phyloP scores from a whole-genome alignment of 30 jellyfish, hydroid and myxozoan genomes.

The Hydra vulgaris region DNA sequence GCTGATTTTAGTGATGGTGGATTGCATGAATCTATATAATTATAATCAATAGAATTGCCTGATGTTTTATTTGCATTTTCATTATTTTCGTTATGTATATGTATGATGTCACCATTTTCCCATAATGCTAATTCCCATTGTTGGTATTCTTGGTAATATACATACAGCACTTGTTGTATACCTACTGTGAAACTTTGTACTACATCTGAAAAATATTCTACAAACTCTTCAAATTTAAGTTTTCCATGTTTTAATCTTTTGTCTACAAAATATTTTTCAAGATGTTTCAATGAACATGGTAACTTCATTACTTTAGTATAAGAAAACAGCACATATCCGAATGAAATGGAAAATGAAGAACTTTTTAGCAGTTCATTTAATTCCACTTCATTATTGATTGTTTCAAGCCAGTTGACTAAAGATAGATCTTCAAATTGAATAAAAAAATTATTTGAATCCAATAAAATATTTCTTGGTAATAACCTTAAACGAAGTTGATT shows the following conservation, averaged over 20 bases:
- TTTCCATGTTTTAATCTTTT: background rate
- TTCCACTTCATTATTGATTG: background rate
- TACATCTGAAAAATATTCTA: background rate
- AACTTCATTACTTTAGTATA: background rate
- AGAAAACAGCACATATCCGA: slow-evolving; percentile 1
- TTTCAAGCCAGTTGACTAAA: background rate
- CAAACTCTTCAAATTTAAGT: slow-evolving; percentile 3
- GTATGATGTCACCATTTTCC: no score
- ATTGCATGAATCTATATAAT: no score
- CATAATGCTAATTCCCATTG: slow-evolving; percentile 18
- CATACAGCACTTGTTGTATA: slow-evolving; percentile 18
- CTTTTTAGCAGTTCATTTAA: background rate
- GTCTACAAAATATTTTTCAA: background rate
- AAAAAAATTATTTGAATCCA: slow-evolving; percentile 14
- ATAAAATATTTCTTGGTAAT: background rate
- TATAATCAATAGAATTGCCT: no score
- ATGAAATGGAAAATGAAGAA: slow-evolving; percentile 1
- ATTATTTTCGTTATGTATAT: no score
- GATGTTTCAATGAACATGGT: slow-evolving; percentile 3
- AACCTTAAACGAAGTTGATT: background rate
- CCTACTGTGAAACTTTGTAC: background rate
- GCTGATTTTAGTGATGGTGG: background rate
- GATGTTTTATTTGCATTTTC: no score
- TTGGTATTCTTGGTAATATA: background rate
- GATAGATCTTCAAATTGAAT: slow-evolving; percentile 9